Evolutionary conservation across 37 sponge, comb jelly and placozoan species (phyloP), one percentile per base, ranked within the genome.

Genomic region (Mnemiopsis leidyi): DNA sequence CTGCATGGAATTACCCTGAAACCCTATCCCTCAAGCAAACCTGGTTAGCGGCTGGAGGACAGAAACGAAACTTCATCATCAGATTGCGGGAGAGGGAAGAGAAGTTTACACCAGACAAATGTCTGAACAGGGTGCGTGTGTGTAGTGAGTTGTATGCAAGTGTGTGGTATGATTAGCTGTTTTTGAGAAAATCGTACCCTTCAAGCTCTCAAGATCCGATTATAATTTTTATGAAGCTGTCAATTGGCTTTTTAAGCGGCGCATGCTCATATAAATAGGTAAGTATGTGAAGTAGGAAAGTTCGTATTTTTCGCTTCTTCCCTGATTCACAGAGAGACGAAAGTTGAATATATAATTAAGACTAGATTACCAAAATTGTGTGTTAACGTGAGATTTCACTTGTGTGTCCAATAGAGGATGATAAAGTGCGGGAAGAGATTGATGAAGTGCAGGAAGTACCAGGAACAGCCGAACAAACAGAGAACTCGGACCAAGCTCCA

Each of bases 1-100:
- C n/a, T n/a, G n/a, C n/a, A n/a, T n/a, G n/a, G n/a, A n/a, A n/a
- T n/a, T n/a, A n/a, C n/a, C n/a, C n/a, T n/a, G n/a, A n/a, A n/a
- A n/a, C n/a, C 61, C 73, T 69, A 32, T 77, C 0, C 33, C 32
- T 34, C 35, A 16, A 77, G 79, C 33, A 0, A 26, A 77, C 32
- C 79, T 77, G 3, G 79, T 77, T 33, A 77, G 79, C 35, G 79
- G 79, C 18, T 77, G 79, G 79, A 77, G 79, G 35, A 77, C 79
- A 1, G 36, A 34, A 36, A 28, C 9, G 33, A 28, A 32, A 32
- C 32, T 77, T 0, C 79, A 77, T 18, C 79, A 77, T 18, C 25
- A 71, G 29, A 71, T 71, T 23, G 73, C 25, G 3, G 73, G 73
- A 71, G 25, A 71, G 16, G 79, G 13, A 5, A 48, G 61, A 13